Base-by-base conservation (phyloP, 2,888 invertebrate genomes). In the Conomelus anceps region DNA sequence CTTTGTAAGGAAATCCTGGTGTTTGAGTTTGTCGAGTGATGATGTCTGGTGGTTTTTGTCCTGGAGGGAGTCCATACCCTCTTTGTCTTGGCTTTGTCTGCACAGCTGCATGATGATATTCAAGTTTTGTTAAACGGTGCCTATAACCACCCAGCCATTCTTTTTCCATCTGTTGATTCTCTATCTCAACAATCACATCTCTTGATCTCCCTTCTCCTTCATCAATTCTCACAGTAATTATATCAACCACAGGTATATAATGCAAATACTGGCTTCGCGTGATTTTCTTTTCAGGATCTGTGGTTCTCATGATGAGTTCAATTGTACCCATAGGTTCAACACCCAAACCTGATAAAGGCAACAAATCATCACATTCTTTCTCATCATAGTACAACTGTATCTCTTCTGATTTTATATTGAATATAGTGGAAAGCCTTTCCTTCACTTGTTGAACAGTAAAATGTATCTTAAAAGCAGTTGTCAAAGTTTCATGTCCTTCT, bases 91-190 rank as follows among this genome's bases (percentile, higher is more conserved):
- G 89, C n/a, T 88, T 84, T 13, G 92, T 92, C 94, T 98, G 98
- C 0, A 97, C 96, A 91, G 95, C 96, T 3, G 97, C 98, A 93
- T 98, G 96, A 91, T 97, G 95, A 92, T 96, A 98, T 92, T 96
- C 95, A 11, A 94, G 93, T 23, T 96, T 96, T 89, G 96, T 97
- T 88, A 94, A 92, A 91, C 95, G 95, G 93, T 98, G 95, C 90
- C 95, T 94, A 93, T 96, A 98, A 34, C 98, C 98, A 88, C 98
- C 97, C 91, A 96, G 93, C 93, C 96, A 97, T 0, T 97, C 97
- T 92, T 98, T 98, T 84, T 94, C 92, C 63, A 96, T 96, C 0
- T 93, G 92, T 84, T 94, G 93, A 91, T 95, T 94, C 91, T 95
- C 94, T 90, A 96, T 95, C 93, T 95, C 95, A 0, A 95, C 95